A percentile compares a stretch with the other conserved stretches of the same genome.
phyloP scores from a whole-genome alignment of 2,113 vertebrate species.

The Muntiacus reevesi region DNA sequence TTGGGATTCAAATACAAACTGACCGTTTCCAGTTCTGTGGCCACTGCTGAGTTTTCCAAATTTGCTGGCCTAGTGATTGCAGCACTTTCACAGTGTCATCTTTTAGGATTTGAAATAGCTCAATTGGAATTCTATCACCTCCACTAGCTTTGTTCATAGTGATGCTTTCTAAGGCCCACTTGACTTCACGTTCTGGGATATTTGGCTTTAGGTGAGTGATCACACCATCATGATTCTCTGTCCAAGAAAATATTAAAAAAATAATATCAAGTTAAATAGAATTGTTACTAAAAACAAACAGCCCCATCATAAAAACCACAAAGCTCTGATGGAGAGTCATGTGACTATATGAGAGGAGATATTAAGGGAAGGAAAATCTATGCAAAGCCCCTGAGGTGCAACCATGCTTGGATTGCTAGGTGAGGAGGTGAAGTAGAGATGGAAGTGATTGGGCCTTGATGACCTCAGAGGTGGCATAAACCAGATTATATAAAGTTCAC shows the following conservation, averaged over 20 bases:
- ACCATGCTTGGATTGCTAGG: neutral
- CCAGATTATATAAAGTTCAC: neutral
- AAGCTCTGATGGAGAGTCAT: neutral
- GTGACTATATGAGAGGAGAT: neutral
- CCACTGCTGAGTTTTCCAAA: too few species aligned
- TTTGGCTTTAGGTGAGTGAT: too few species aligned
- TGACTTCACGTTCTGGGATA: too few species aligned
- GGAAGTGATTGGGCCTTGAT: neutral
- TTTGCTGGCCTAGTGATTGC: too few species aligned
- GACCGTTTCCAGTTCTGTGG: too few species aligned
- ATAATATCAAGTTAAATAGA: neutral
- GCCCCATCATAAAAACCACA: neutral
- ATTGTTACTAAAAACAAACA: neutral
- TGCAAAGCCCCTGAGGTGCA: neutral
- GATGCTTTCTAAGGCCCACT: too few species aligned
- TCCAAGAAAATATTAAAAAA: neutral
- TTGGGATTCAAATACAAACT: too few species aligned
- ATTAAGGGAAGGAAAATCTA: neutral
- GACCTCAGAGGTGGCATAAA: neutral
- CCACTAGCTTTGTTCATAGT: too few species aligned
- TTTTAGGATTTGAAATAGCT: too few species aligned
- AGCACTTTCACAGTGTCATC: too few species aligned
- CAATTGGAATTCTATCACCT: too few species aligned
- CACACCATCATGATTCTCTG: too few species aligned
- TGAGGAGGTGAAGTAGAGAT: neutral